Percentiles rank a stretch among this genome's conserved stretches.
Evolutionary conservation across 23 tunicate genomes (phyloP).

Genomic region (Diplosoma virens): DNA sequence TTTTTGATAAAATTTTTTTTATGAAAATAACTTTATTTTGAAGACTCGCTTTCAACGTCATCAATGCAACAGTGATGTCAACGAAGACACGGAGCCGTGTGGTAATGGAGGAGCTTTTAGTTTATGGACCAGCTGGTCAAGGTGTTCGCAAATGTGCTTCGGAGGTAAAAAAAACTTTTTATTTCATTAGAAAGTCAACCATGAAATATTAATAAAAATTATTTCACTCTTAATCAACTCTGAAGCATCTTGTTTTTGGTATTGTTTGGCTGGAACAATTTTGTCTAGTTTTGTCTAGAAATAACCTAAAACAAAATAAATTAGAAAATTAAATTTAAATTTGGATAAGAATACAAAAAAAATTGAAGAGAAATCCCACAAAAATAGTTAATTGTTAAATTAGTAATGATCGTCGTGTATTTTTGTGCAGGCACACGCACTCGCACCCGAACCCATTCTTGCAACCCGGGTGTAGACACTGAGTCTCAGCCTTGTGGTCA

Average conservation of each 20-base stretch:
- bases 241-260: no score
- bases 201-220: no score
- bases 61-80: slow-evolving; percentile 40
- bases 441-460: slow-evolving; percentile 58
- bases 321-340: no score
- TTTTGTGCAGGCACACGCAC: slow-evolving; percentile 50
- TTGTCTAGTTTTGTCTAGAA: no score
- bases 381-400: no score
- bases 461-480: slow-evolving; percentile 41
- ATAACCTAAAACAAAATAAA: no score
- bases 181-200: no score
- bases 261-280: no score
- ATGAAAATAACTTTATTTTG: neutral
- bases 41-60: slow-evolving; percentile 49
- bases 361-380: no score
- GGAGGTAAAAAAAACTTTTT: slow-evolving; percentile 77
- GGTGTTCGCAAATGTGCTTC: slow-evolving; percentile 70
- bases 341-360: no score
- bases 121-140: slow-evolving; percentile 65
- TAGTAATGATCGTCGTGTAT: no score
- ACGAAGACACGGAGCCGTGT: slow-evolving; percentile 56
- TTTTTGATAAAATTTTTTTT: neutral
- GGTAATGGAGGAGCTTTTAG: slow-evolving; percentile 72
- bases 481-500: slow-evolving; percentile 66
- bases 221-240: no score